Evolutionary conservation across 1,140 invertebrate species (phyloP).

Genomic region (Meloidogyne hapla): DNA sequence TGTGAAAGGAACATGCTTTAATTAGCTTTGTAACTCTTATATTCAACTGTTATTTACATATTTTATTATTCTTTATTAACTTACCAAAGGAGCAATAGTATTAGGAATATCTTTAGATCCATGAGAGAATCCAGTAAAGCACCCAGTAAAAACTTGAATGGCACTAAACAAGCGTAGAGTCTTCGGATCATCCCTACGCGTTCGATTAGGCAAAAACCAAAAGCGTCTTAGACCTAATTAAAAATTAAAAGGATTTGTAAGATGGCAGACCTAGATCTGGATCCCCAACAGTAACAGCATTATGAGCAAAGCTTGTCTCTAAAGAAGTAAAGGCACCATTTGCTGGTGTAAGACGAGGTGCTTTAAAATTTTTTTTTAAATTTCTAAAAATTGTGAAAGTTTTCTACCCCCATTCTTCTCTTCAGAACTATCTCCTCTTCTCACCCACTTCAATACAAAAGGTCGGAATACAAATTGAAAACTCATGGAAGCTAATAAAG

Average conservation of each 20-base stretch:
- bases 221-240: background rate
- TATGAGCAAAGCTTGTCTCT: background rate
- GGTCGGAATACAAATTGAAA: slow-evolving; percentile 36
- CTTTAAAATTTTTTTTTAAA: background rate
- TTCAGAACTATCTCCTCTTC: slow-evolving; percentile 3
- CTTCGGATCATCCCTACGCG: slow-evolving; percentile 35
- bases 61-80: background rate
- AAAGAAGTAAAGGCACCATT: background rate
- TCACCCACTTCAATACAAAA: slow-evolving; percentile 32
- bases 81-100: slow-evolving; percentile 36
- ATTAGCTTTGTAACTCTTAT: no score
- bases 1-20: no score
- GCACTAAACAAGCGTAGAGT: slow-evolving; percentile 41
- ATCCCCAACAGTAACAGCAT: slow-evolving; percentile 29
- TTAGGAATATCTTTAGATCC: slow-evolving; percentile 78
- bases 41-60: no score
- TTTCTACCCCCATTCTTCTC: background rate
- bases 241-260: background rate
- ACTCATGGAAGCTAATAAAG: slow-evolving; percentile 16
- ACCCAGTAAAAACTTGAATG: slow-evolving; percentile 49
- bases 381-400: no score
- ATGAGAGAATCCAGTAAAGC: slow-evolving; percentile 52
- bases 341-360: background rate
- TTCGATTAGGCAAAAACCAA: slow-evolving; percentile 44
- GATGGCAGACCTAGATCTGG: background rate